Conservation (phyloP, 2,113 vertebrate species). For the Lasiurus cinereus region DNA sequence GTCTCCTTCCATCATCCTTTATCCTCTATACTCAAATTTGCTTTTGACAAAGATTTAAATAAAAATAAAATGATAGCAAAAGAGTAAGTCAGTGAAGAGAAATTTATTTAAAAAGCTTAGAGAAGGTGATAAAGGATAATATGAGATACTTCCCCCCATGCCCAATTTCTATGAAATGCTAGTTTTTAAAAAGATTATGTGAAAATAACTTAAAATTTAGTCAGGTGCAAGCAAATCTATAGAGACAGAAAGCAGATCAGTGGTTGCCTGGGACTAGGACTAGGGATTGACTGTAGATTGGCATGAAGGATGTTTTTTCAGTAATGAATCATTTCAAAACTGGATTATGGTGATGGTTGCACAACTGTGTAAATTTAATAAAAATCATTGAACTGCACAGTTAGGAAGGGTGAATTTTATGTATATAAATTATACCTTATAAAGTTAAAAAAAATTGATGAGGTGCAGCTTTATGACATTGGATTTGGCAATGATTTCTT, state of each 20-base stretch:
- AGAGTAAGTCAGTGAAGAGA: slow-evolving; percentile 7
- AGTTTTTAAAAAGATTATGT: background rate
- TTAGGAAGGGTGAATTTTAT: slow-evolving; percentile 7
- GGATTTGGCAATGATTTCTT: slow-evolving; percentile 35
- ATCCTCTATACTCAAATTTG: background rate
- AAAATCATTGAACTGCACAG: background rate
- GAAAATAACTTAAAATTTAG: slow-evolving; percentile 14
- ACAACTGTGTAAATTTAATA: background rate
- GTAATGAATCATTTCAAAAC: background rate
- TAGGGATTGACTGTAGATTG: background rate
- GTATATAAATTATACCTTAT: background rate
- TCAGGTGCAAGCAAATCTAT: background rate
- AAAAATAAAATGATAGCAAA: slow-evolving; percentile 52
- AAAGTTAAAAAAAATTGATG: slow-evolving; percentile 36
- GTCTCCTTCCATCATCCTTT: background rate
- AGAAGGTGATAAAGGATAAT: background rate
- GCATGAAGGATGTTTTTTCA: background rate
- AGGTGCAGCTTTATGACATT: background rate
- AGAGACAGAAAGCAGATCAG: slow-evolving; percentile 19
- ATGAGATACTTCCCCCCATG: background rate
- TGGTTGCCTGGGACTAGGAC: background rate
- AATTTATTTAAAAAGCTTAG: background rate
- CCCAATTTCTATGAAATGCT: background rate
- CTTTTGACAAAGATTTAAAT: slow-evolving; percentile 53
- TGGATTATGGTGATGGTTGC: background rate